Percentiles rank a stretch among this genome's conserved stretches.
phyloP scores from a whole-genome alignment of 2,113 vertebrate species.

The Callospermophilus lateralis region DNA sequence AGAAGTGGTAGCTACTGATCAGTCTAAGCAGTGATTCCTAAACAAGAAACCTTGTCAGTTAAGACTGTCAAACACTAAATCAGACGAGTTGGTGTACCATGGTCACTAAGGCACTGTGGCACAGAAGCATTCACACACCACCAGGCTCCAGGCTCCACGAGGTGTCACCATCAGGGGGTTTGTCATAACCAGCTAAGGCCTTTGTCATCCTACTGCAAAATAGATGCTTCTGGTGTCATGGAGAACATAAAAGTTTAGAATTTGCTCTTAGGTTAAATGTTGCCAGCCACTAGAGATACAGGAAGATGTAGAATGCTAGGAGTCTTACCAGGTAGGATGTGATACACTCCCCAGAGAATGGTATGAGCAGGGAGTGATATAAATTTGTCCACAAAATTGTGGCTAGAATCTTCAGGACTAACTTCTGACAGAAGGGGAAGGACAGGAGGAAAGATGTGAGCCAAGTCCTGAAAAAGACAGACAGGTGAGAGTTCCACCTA shows the following conservation, averaged over 20 bases:
- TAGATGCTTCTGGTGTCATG: not conserved
- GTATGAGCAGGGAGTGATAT: not conserved
- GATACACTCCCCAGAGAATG: not conserved
- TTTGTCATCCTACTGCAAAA: not conserved
- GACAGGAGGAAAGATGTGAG: not conserved
- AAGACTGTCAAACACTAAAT: not conserved
- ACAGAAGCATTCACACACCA: not conserved
- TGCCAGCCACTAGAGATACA: not conserved
- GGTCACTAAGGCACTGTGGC: not conserved
- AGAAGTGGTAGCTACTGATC: not conserved
- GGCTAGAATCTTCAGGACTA: not conserved
- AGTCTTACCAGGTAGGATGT: not conserved
- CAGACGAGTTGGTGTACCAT: not conserved
- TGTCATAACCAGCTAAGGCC: not conserved
- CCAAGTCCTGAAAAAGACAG: not conserved
- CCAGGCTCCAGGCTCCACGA: not conserved
- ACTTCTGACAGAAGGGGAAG: not conserved
- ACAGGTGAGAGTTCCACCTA: not conserved
- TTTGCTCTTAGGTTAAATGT: not conserved
- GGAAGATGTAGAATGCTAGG: not conserved
- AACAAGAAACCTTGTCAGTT: not conserved
- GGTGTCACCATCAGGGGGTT: not conserved
- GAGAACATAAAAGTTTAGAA: not conserved
- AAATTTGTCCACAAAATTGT: not conserved
- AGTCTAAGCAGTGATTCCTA: slow-evolving; percentile 1